Evolutionary conservation across 2,113 vertebrate species (phyloP).

Genomic region (Rhinogobius similis): DNA sequence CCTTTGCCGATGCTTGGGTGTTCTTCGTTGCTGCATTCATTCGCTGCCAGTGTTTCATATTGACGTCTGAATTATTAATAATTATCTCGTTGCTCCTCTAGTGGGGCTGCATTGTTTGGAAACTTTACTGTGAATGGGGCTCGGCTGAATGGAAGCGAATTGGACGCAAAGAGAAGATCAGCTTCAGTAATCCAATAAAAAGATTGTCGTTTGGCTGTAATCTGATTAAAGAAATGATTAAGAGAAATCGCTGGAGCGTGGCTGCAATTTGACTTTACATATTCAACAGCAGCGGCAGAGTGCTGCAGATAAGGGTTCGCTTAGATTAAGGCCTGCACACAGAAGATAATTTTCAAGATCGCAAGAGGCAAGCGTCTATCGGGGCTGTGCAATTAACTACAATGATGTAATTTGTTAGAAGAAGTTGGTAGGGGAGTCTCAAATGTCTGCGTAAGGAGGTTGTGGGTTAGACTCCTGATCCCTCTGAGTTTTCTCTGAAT

Average conservation of each 20-base stretch:
- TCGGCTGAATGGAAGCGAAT: constrained; percentile 45
- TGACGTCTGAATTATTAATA: constrained; percentile 34
- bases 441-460: not conserved
- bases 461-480: not conserved
- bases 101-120: constrained; percentile 28
- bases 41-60: constrained; percentile 8
- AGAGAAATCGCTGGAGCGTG: constrained; percentile 67
- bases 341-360: constrained; percentile 18
- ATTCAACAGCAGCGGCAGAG: constrained; percentile 48
- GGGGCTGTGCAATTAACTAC: not conserved
- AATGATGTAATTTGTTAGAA: not conserved
- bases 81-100: constrained; percentile 30
- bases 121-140: constrained; percentile 30
- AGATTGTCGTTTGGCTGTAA: constrained; percentile 59
- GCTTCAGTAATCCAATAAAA: constrained; percentile 71
- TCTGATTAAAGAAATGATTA: constrained; percentile 77
- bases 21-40: not conserved
- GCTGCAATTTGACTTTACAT: constrained; percentile 71
- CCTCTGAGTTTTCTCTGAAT: not conserved
- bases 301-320: constrained; percentile 29
- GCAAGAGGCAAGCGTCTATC: not conserved
- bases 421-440: not conserved
- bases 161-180: constrained; percentile 50
- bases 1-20: not conserved
- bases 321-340: constrained; percentile 38